phyloP scores from a whole-genome alignment of 2,888 invertebrate species.

The Piscicola geometra region DNA sequence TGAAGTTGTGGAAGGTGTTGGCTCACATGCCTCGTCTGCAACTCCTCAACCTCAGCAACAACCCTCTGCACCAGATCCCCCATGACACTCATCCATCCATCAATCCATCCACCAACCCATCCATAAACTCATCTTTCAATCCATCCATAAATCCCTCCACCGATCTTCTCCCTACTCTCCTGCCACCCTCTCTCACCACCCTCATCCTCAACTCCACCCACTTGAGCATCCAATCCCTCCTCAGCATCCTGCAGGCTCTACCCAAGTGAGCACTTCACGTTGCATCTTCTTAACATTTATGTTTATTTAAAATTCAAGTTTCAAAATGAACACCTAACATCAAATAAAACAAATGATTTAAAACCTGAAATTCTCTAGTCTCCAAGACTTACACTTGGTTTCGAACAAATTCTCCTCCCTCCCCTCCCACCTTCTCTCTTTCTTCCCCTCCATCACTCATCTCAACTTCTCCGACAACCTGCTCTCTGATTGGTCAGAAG shows the following conservation, averaged over 20 bases:
- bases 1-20: slow-evolving; percentile 75
- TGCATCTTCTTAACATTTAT: no score
- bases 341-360: no score
- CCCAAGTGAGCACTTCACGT: no score
- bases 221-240: no score
- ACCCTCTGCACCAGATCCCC: slow-evolving; percentile 57
- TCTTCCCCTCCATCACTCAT: slow-evolving; percentile 68
- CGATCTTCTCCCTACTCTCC: background rate
- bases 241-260: no score
- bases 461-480: slow-evolving; percentile 83
- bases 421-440: slow-evolving; percentile 55
- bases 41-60: slow-evolving; percentile 87
- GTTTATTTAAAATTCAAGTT: no score
- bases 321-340: no score
- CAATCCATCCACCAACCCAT: background rate
- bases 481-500: slow-evolving; percentile 76
- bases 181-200: background rate
- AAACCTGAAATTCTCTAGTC: slow-evolving; percentile 57
- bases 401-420: slow-evolving; percentile 65
- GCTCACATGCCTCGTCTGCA: slow-evolving; percentile 81
- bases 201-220: background rate
- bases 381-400: slow-evolving; percentile 87
- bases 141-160: background rate
- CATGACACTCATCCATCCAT: background rate
- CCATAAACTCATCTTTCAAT: background rate